Percentiles rank a stretch among this genome's conserved stretches.
Conservation (phyloP, 2,113 vertebrate species). For the Willisornis vidua region DNA sequence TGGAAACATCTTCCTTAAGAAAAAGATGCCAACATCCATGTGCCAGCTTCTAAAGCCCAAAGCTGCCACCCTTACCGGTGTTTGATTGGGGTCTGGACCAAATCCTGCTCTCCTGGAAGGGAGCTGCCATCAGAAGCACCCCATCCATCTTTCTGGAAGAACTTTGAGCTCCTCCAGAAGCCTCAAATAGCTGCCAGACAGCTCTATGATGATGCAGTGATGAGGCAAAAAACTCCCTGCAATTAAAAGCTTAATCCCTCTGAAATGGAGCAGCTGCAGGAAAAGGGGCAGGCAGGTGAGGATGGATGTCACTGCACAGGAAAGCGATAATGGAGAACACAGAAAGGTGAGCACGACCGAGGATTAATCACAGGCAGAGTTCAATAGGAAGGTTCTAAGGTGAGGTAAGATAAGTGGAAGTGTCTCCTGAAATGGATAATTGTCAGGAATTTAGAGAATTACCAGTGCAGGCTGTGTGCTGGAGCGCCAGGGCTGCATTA, state of each 20-base stretch:
- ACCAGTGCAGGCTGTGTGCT: neutral
- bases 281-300: neutral
- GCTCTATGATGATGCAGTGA: neutral
- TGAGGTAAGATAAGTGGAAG: neutral
- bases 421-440: neutral
- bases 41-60: neutral
- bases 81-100: neutral
- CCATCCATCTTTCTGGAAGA: neutral
- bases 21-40: too few relatives aligned
- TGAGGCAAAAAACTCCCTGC: neutral
- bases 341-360: neutral
- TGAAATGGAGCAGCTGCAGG: neutral
- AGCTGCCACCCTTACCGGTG: accelerated
- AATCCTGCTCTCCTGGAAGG: neutral
- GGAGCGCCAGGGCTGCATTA: neutral
- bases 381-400: constrained; percentile 9
- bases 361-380: constrained; percentile 8
- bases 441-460: constrained; percentile 27
- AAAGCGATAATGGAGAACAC: neutral
- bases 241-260: constrained; percentile 25
- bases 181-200: neutral
- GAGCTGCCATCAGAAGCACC: neutral
- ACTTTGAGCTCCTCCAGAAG: neutral
- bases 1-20: neutral
- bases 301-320: neutral